Conservation (phyloP, 2,888 invertebrate species). For the Microplitis deprimator region DNA sequence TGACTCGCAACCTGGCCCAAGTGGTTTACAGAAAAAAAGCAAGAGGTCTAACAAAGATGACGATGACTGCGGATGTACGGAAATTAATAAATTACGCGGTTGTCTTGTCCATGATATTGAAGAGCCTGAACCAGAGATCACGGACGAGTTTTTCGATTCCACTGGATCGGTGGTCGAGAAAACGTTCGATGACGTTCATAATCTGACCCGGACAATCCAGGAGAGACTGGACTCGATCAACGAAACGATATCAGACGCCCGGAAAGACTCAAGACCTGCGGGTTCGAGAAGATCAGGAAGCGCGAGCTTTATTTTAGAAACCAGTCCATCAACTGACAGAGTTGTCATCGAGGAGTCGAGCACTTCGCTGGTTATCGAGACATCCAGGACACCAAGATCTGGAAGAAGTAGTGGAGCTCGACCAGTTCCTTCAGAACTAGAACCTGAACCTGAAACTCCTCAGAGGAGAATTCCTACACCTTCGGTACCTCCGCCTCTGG, state of each 20-base stretch:
- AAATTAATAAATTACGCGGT: not conserved
- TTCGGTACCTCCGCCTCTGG: no score
- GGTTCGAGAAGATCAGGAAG: no score
- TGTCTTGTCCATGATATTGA: slow-evolving; percentile 68
- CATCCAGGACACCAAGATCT: not conserved
- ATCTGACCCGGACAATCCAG: no score
- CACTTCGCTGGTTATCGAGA: not conserved
- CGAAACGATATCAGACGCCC: no score
- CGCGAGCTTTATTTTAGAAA: no score
- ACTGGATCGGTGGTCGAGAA: no score
- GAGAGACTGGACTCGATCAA: no score
- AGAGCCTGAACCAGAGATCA: slow-evolving; percentile 50
- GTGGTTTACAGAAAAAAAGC: not conserved
- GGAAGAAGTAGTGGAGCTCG: not conserved
- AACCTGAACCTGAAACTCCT: not conserved
- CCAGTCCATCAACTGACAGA: not conserved
- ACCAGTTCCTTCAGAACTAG: not conserved
- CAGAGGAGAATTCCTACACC: no score
- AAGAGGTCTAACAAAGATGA: not conserved
- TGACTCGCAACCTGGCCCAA: not conserved
- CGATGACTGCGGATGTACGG: slow-evolving; percentile 13
- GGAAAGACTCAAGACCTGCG: no score
- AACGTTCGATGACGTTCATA: no score
- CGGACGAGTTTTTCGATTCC: no score
- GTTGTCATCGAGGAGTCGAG: not conserved